These are phyloP conservation scores for Neotoma lepida DNA, from an alignment of 2,113 vertebrate species.

Conservation along the genomic window DNA sequence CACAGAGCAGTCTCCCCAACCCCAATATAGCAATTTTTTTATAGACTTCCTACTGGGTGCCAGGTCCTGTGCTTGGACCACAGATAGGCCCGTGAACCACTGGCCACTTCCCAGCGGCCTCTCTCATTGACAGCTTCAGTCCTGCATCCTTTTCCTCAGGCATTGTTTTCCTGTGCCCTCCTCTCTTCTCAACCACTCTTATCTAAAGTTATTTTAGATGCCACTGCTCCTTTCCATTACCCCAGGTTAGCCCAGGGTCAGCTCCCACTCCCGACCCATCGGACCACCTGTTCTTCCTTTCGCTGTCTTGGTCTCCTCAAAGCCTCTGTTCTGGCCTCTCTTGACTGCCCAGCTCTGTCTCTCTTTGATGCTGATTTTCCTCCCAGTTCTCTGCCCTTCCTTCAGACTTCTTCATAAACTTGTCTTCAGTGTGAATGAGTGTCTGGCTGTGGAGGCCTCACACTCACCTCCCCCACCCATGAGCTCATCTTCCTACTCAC, in stretches of 20 bases:
- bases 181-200: not conserved
- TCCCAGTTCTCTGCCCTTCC: not conserved
- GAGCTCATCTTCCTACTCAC: slow-evolving; percentile 66
- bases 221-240: not conserved
- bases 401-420: not conserved
- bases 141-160: not conserved
- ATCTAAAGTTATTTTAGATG: not conserved
- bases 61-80: not conserved
- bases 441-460: slow-evolving; percentile 17
- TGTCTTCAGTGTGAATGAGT: slow-evolving; percentile 1
- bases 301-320: not conserved
- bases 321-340: not conserved
- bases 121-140: not conserved
- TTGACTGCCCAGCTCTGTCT: not conserved
- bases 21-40: not conserved
- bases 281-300: slow-evolving; percentile 4
- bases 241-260: not conserved
- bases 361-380: not conserved
- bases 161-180: not conserved
- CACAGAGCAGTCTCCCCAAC: too few species aligned
- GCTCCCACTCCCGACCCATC: not conserved
- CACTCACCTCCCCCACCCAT: not conserved
- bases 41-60: not conserved
- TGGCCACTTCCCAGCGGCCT: not conserved
- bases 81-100: not conserved